phyloP scores from a whole-genome alignment of 2,888 invertebrate species.

The Drosophila mayaguana region DNA sequence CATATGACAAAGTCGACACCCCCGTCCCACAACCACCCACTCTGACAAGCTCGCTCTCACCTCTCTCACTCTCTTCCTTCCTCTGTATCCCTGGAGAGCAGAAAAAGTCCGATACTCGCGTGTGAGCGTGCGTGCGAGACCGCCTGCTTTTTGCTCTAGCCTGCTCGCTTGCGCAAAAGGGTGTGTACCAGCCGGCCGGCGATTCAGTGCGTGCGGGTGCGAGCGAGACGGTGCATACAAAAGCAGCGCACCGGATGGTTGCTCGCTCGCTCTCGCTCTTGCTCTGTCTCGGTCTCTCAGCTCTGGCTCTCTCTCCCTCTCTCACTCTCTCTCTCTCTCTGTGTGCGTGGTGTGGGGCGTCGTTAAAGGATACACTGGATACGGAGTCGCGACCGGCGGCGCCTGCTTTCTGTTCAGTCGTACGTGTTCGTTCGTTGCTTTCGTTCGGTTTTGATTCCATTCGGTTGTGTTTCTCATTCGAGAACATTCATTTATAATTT shows the following conservation, averaged over 20 bases:
- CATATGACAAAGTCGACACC: conserved; percentile 20
- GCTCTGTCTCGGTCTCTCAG: conserved; percentile 4
- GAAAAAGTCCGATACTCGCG: not conserved
- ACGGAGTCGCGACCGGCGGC: conserved; percentile 43
- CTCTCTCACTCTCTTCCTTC: not conserved
- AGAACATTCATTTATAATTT: conserved; percentile 85
- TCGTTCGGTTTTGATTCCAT: conserved; percentile 84
- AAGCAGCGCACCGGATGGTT: conserved; percentile 41
- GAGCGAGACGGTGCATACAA: conserved; percentile 36
- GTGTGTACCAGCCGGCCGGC: conserved; percentile 64
- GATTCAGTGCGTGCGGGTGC: conserved; percentile 6
- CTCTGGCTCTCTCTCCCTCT: not conserved
- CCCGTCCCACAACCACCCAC: conserved; percentile 18
- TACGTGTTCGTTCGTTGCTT: conserved; percentile 85
- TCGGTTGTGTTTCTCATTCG: conserved; percentile 81
- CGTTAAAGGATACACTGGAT: conserved; percentile 55
- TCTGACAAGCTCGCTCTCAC: not conserved
- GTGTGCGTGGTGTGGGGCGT: conserved; percentile 17
- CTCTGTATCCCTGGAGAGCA: conserved; percentile 13
- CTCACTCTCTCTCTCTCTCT: not conserved
- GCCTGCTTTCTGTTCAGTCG: conserved; percentile 72
- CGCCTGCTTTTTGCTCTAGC: conserved; percentile 20
- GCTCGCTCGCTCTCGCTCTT: conserved; percentile 31
- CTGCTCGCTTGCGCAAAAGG: conserved; percentile 57
- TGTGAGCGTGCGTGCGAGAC: conserved; percentile 6